These are phyloP conservation scores for Dinocampus coccinellae DNA, from an alignment of 2,888 invertebrate species.

Conservation along the genomic window DNA sequence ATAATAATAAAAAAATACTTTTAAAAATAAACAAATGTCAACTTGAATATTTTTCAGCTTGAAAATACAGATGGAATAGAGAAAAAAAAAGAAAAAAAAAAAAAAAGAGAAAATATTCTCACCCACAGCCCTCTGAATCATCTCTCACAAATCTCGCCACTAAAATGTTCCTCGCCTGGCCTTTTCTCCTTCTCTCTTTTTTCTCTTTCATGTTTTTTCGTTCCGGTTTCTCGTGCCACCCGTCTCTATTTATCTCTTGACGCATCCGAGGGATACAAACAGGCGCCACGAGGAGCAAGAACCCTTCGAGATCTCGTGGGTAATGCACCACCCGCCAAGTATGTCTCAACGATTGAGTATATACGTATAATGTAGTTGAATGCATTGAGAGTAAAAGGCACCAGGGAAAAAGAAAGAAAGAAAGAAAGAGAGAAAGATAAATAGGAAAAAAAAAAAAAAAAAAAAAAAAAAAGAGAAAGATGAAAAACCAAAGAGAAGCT, in stretches of 20 bases:
- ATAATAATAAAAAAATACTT: not conserved
- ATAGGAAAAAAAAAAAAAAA: constrained; percentile 36
- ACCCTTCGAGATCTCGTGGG: constrained; percentile 34
- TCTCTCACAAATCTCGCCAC: constrained; percentile 12
- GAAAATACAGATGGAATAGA: not conserved
- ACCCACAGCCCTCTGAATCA: constrained; percentile 12
- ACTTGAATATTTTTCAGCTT: not conserved
- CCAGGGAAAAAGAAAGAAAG: constrained; percentile 19
- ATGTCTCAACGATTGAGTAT: constrained; percentile 15
- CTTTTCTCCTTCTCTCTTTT: not conserved
- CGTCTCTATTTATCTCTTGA: constrained; percentile 28
- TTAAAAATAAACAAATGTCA: constrained; percentile 21
- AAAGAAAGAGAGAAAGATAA: constrained; percentile 40
- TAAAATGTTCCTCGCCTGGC: not conserved
- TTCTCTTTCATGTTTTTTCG: not conserved
- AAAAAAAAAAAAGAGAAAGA: constrained; percentile 37
- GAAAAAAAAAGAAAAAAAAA: not conserved
- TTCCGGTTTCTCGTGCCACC: constrained; percentile 13
- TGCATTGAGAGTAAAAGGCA: not conserved
- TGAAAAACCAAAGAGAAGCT: constrained; percentile 52
- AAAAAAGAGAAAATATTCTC: constrained; percentile 1
- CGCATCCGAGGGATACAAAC: not conserved
- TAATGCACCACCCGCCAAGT: constrained; percentile 38
- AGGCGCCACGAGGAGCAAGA: constrained; percentile 34
- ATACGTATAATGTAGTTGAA: not conserved